phyloP scores from a whole-genome alignment of 2,113 vertebrate genomes.

The Caranx ignobilis region DNA sequence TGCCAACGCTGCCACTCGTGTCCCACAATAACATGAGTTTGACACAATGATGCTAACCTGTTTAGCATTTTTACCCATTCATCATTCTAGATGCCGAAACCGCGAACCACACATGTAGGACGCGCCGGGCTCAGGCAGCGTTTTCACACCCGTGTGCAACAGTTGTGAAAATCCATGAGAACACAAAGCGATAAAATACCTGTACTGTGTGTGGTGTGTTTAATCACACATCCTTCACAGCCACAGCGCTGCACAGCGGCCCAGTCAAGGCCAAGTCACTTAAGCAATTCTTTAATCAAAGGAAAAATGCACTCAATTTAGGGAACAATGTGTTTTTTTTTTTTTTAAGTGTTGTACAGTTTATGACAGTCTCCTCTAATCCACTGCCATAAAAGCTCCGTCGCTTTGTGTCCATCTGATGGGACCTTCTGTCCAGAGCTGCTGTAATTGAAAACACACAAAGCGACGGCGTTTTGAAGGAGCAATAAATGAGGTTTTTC shows the following conservation, averaged over 20 bases:
- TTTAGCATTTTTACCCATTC: conserved; percentile 25
- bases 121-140: background rate
- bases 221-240: conserved; percentile 71
- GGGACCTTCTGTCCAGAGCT: conserved; percentile 60
- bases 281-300: conserved; percentile 70
- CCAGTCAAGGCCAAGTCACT: conserved; percentile 75
- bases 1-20: background rate
- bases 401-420: conserved; percentile 25
- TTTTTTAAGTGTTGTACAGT: conserved; percentile 8
- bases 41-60: conserved; percentile 14
- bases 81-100: background rate
- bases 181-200: conserved; percentile 46
- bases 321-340: conserved; percentile 48
- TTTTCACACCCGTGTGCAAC: conserved; percentile 35
- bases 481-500: conserved; percentile 42
- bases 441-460: conserved; percentile 67
- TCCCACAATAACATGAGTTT: background rate
- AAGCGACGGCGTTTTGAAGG: conserved; percentile 44
- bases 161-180: conserved; percentile 35
- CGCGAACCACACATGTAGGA: conserved; percentile 8
- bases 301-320: conserved; percentile 71
- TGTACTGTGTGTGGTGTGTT: conserved; percentile 49
- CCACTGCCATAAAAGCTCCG: background rate
- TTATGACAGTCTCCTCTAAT: conserved; percentile 10
- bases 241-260: conserved; percentile 51